Percentiles rank a stretch among this genome's conserved stretches.
These are phyloP conservation scores for Ctenochaetus hawaiiensis DNA, from an alignment of 2,797 vertebrate species.

Conservation along the genomic window DNA sequence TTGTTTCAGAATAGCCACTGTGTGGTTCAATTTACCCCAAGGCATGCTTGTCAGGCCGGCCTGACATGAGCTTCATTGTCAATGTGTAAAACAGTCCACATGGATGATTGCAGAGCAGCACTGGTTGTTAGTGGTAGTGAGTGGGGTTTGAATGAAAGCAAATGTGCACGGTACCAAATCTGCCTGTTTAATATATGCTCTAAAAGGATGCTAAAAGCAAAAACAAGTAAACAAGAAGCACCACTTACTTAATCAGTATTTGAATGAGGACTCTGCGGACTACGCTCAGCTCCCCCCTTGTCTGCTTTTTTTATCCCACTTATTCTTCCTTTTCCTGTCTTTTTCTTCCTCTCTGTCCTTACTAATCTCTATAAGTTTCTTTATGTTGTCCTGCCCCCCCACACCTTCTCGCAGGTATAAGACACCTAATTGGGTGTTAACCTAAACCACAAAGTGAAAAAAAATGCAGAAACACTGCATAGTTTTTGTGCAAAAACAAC, in stretches of 20 bases:
- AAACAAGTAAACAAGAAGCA: conserved; percentile 32
- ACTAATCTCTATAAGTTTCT: not conserved
- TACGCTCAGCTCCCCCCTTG: conserved; percentile 20
- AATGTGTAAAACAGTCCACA: conserved; percentile 73
- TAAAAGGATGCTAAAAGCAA: conserved; percentile 37
- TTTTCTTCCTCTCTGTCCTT: conserved; percentile 23
- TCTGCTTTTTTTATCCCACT: conserved; percentile 21
- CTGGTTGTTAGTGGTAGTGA: conserved; percentile 57
- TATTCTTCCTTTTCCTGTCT: conserved; percentile 16
- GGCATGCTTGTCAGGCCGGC: conserved; percentile 68
- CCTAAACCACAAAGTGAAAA: conserved; percentile 35
- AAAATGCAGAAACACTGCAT: conserved; percentile 31
- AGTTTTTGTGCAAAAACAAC: conserved; percentile 61
- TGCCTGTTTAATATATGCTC: conserved; percentile 29
- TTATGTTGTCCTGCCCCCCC: conserved; percentile 16
- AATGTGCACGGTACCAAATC: conserved; percentile 41
- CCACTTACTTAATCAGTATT: conserved; percentile 56
- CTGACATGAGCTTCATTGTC: conserved; percentile 71
- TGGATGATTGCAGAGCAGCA: conserved; percentile 72
- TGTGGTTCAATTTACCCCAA: conserved; percentile 74
- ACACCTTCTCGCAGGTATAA: conserved; percentile 46
- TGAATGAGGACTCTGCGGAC: conserved; percentile 28
- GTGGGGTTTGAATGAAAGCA: conserved; percentile 47
- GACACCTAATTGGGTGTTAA: conserved; percentile 69
- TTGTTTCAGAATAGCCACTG: conserved; percentile 77